A percentile compares a stretch with the other conserved stretches of the same genome.
phyloP scores from a whole-genome alignment of 2,888 invertebrate species.

The Chouioia cunea region DNA sequence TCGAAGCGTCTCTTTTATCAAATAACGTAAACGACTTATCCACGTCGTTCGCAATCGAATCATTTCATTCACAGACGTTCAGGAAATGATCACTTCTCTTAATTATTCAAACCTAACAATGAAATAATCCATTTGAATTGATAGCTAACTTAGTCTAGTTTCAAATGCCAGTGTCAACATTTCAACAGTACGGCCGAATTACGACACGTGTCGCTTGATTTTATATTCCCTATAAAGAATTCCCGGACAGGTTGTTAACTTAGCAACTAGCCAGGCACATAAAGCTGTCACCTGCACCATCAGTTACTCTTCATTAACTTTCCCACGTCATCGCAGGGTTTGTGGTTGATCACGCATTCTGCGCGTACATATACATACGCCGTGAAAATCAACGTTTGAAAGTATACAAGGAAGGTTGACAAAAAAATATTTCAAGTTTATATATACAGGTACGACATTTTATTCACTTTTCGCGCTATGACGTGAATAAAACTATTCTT shows the following conservation, averaged over 20 bases:
- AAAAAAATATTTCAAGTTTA: too few species aligned
- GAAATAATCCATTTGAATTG: background rate
- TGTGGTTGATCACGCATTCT: too few species aligned
- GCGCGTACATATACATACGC: too few species aligned
- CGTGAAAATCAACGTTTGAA: too few species aligned
- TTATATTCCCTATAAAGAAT: background rate
- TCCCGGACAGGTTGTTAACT: slow-evolving; percentile 9
- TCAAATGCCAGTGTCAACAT: background rate
- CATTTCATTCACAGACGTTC: too few species aligned
- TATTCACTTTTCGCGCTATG: background rate
- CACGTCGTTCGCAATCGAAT: too few species aligned
- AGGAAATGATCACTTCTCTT: too few species aligned
- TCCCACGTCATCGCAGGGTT: background rate
- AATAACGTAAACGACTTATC: too few species aligned
- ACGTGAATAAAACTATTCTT: slow-evolving; percentile 18
- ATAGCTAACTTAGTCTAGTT: background rate
- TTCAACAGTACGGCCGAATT: background rate
- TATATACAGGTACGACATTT: background rate
- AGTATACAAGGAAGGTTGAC: too few species aligned
- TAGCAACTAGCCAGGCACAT: slow-evolving; percentile 12
- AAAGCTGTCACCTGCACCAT: slow-evolving; percentile 12
- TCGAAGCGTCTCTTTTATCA: too few species aligned
- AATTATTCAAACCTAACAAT: too few species aligned
- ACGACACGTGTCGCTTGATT: background rate
- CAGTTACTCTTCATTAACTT: slow-evolving; percentile 25